A percentile compares a stretch with the other conserved stretches of the same genome.
Conservation (phyloP, 2,113 vertebrate genomes). For the Vireo altiloquus region DNA sequence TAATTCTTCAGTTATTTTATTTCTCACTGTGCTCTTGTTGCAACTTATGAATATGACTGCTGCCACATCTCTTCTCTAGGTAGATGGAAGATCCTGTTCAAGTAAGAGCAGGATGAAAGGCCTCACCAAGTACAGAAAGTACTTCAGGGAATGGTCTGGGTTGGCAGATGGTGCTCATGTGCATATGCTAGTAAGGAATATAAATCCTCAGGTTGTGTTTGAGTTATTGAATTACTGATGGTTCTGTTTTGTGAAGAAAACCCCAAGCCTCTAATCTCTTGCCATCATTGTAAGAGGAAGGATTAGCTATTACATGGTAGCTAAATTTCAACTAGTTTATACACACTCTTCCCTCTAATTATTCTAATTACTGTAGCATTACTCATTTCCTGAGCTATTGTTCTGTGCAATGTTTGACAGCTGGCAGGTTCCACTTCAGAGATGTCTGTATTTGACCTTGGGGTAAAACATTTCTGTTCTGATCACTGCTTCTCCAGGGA, state of each 20-base stretch:
- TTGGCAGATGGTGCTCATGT: not conserved
- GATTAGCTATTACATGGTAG: not conserved
- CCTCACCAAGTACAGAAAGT: not conserved
- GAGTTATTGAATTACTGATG: not conserved
- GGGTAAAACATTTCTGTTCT: not conserved
- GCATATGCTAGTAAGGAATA: not conserved
- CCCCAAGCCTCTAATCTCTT: not conserved
- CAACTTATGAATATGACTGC: not conserved
- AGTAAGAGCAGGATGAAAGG: not conserved
- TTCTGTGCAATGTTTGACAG: not conserved
- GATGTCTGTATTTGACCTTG: not conserved
- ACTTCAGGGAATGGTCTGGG: not conserved
- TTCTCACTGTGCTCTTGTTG: not conserved
- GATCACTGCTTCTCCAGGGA: not conserved
- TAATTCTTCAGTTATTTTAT: not conserved
- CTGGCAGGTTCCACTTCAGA: not conserved
- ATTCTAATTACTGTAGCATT: not conserved
- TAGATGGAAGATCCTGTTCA: not conserved
- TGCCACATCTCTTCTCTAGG: not conserved
- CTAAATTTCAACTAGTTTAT: not conserved
- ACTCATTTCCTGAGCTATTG: constrained; percentile 30
- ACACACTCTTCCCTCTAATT: constrained; percentile 3
- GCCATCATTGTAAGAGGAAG: not conserved
- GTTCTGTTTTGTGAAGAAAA: not conserved
- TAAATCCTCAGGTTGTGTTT: not conserved